phyloP scores from a whole-genome alignment of 2,797 vertebrate species.

The Orestias chungarensis region DNA sequence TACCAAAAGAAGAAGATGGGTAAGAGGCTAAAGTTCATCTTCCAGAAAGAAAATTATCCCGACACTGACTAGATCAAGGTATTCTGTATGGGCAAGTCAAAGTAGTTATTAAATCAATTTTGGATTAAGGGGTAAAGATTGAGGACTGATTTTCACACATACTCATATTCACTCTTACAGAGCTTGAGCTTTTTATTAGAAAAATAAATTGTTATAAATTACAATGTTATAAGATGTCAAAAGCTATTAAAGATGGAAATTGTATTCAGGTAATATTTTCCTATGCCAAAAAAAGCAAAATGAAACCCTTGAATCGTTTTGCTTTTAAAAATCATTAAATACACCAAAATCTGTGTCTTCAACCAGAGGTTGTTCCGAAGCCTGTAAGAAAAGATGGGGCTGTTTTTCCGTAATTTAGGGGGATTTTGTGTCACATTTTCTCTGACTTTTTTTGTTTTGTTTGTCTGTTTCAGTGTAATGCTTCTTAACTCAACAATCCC shows the following conservation, averaged over 20 bases:
- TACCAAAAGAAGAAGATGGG: too few relatives aligned
- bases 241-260: neutral
- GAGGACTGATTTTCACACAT: neutral
- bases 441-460: neutral
- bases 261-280: neutral
- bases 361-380: neutral
- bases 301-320: neutral
- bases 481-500: slow-evolving; percentile 57
- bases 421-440: neutral
- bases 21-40: too few relatives aligned
- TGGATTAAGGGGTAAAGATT: too few relatives aligned
- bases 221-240: too few relatives aligned
- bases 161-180: neutral
- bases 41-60: neutral
- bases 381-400: neutral
- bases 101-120: too few relatives aligned
- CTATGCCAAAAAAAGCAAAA: neutral
- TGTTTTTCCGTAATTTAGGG: neutral
- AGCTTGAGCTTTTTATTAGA: neutral
- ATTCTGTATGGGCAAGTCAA: too few relatives aligned
- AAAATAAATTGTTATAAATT: neutral
- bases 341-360: neutral
- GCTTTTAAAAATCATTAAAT: neutral
- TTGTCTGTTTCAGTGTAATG: slow-evolving; percentile 57
- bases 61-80: neutral